Conservation (phyloP, 2,888 invertebrate genomes). For the Lasioglossum villosulum region DNA sequence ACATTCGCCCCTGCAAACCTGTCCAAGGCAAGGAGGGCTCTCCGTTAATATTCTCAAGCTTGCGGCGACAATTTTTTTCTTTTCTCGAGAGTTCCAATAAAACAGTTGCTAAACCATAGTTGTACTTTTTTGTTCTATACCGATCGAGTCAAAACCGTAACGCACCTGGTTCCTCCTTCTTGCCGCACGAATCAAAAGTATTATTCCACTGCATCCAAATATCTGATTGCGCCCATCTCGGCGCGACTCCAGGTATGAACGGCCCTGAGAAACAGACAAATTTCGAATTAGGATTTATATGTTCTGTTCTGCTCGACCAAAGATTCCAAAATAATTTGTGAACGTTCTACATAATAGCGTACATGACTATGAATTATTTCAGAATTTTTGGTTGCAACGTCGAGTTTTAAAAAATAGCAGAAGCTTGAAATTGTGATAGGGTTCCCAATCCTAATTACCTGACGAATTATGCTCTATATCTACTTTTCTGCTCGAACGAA, state of each 20-base stretch:
- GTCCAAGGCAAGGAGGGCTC: too few species aligned
- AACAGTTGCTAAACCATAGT: constrained; percentile 58
- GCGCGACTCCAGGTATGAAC: constrained; percentile 77
- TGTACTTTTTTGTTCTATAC: constrained; percentile 61
- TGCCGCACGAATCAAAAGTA: constrained; percentile 51
- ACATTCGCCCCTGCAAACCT: constrained; percentile 53
- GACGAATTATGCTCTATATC: too few species aligned
- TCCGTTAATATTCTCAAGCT: too few species aligned
- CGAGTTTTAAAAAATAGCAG: too few species aligned
- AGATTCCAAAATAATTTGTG: not conserved
- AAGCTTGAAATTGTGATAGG: too few species aligned
- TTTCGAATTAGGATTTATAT: not conserved
- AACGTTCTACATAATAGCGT: too few species aligned
- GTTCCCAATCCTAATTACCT: too few species aligned
- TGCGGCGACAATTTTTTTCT: too few species aligned
- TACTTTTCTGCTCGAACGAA: too few species aligned
- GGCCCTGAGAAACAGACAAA: constrained; percentile 74
- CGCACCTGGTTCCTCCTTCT: constrained; percentile 47
- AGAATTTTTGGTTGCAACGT: too few species aligned
- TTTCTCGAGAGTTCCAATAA: too few species aligned
- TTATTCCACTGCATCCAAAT: constrained; percentile 76
- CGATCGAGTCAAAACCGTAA: constrained; percentile 45
- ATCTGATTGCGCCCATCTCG: constrained; percentile 80
- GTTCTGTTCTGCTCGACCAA: constrained; percentile 1
- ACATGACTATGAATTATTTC: too few species aligned